phyloP scores from a whole-genome alignment of 2,888 invertebrate species.

The Xestobium rufovillosum region DNA sequence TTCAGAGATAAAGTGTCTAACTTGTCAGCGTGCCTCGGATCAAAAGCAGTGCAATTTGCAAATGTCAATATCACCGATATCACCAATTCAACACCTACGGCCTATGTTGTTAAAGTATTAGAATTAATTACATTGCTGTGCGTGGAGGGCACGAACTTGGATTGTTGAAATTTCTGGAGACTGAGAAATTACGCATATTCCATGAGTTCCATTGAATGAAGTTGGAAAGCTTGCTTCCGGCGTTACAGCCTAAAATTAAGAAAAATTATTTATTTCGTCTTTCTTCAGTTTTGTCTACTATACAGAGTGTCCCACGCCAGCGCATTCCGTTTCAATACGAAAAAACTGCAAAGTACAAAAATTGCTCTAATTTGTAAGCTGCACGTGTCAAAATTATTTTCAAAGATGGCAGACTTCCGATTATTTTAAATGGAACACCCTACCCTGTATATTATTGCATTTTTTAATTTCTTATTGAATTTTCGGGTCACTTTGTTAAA shows the following conservation, averaged over 20 bases:
- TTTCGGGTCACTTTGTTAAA: too few relatives aligned
- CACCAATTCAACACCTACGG: slow-evolving; percentile 54
- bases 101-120: slow-evolving; percentile 38
- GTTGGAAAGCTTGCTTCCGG: slow-evolving; percentile 20
- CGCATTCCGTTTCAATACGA: too few relatives aligned
- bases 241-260: slow-evolving; percentile 29
- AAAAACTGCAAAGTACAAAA: too few relatives aligned
- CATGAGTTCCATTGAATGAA: slow-evolving; percentile 8
- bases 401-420: too few relatives aligned
- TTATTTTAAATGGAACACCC: too few relatives aligned
- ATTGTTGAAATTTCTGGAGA: slow-evolving; percentile 24
- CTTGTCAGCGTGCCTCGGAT: slow-evolving; percentile 55
- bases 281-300: too few relatives aligned
- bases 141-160: slow-evolving; percentile 27
- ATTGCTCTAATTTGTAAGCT: too few relatives aligned
- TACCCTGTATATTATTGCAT: too few relatives aligned
- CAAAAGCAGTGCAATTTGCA: slow-evolving; percentile 63
- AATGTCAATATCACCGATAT: slow-evolving; percentile 57
- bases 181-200: slow-evolving; percentile 31
- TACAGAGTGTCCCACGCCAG: too few relatives aligned
- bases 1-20: slow-evolving; percentile 57
- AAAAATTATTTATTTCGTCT: slow-evolving; percentile 9
- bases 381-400: too few relatives aligned
- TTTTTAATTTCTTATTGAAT: too few relatives aligned
- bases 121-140: slow-evolving; percentile 1